These are phyloP conservation scores for Plodia interpunctella DNA, from an alignment of 1,140 invertebrate genomes.

Conservation along the genomic window DNA sequence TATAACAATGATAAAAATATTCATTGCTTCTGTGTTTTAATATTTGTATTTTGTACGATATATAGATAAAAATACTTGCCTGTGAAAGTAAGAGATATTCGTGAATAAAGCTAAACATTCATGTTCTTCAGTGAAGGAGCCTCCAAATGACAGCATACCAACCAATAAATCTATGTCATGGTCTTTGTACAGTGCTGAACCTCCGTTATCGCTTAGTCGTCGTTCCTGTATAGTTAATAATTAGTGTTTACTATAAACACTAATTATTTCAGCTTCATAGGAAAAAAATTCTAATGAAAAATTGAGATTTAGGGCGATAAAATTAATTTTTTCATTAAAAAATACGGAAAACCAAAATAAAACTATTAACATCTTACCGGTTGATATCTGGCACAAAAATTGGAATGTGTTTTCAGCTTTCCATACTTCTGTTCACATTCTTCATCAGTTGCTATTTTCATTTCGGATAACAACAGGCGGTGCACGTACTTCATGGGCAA, in stretches of 20 bases:
- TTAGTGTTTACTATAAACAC: neutral
- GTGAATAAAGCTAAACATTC: slow-evolving; percentile 40
- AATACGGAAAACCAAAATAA: too few species aligned
- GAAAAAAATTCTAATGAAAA: too few species aligned
- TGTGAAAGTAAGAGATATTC: slow-evolving; percentile 55
- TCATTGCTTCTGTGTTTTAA: too few species aligned
- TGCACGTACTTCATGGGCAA: neutral
- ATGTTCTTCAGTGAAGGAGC: slow-evolving; percentile 17
- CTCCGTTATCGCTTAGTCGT: slow-evolving; percentile 48
- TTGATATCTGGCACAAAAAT: slow-evolving; percentile 46
- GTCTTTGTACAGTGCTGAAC: slow-evolving; percentile 35
- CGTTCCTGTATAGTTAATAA: slow-evolving; percentile 30
- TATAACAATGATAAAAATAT: too few species aligned
- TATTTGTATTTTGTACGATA: too few species aligned
- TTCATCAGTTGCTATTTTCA: slow-evolving; percentile 32
- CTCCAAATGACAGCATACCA: slow-evolving; percentile 43
- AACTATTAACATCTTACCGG: slow-evolving; percentile 27
- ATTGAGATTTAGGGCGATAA: too few species aligned
- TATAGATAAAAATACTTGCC: slow-evolving; percentile 22
- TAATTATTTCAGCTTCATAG: too few species aligned
- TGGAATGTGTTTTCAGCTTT: slow-evolving; percentile 36
- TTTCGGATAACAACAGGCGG: slow-evolving; percentile 32
- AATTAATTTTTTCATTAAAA: too few species aligned
- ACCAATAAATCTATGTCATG: slow-evolving; percentile 23
- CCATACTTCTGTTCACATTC: slow-evolving; percentile 30